Percentiles rank a stretch among this genome's conserved stretches.
These are phyloP conservation scores for Novumbra hubbsi DNA, from an alignment of 2,797 vertebrate genomes.

Conservation along the genomic window DNA sequence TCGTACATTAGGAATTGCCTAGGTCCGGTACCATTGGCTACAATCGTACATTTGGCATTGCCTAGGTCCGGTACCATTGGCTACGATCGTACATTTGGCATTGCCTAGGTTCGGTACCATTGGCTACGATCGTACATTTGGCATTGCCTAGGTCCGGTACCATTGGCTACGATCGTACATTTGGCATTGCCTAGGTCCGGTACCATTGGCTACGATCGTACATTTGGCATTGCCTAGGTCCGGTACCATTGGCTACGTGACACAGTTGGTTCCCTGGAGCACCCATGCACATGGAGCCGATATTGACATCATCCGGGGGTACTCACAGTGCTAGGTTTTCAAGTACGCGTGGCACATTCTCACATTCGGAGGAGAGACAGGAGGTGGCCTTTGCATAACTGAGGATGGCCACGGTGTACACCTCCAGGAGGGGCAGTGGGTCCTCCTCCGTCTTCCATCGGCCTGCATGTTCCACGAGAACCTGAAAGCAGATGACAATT, in stretches of 20 bases:
- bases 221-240: not conserved
- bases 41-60: not conserved
- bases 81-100: not conserved
- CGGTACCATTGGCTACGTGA: not conserved
- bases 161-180: not conserved
- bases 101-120: not conserved
- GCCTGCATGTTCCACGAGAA: conserved; percentile 93
- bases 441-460: conserved; percentile 96
- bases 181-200: not conserved
- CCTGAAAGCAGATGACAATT: conserved; percentile 60
- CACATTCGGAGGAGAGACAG: conserved; percentile 94
- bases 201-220: not conserved
- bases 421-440: conserved; percentile 91
- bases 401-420: conserved; percentile 94
- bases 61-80: not conserved
- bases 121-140: not conserved
- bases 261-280: not conserved
- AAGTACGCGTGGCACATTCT: conserved; percentile 95
- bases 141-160: not conserved
- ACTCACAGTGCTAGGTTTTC: conserved; percentile 98
- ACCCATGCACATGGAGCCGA: not conserved
- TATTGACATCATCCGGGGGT: conserved; percentile 17
- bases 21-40: not conserved
- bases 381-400: conserved; percentile 91
- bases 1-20: not conserved